Conservation (phyloP, 2,113 vertebrate species). For the Mesembrinibis cayennensis region DNA sequence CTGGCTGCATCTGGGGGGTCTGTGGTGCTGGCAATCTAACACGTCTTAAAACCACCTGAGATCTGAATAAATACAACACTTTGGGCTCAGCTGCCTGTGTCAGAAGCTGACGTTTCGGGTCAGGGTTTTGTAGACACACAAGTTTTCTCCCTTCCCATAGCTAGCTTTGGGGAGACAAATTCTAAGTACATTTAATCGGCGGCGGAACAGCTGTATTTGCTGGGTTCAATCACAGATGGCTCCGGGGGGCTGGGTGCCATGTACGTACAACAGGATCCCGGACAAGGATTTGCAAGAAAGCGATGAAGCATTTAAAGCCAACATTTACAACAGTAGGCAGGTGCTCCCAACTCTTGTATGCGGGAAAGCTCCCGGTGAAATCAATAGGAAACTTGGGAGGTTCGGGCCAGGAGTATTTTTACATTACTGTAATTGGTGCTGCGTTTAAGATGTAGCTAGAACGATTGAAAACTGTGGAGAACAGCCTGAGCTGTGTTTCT, state of each 20-base stretch:
- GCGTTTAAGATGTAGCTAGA: not conserved
- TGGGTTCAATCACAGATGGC: not conserved
- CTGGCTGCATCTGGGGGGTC: not conserved
- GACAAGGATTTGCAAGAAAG: not conserved
- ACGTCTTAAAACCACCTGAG: not conserved
- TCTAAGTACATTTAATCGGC: not conserved
- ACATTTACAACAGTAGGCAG: not conserved
- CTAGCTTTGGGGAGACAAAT: not conserved
- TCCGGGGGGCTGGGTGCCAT: not conserved
- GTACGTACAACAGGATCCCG: accelerated
- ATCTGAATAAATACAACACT: not conserved
- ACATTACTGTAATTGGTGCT: not conserved
- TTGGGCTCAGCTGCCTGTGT: not conserved
- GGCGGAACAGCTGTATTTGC: not conserved
- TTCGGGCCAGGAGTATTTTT: not conserved
- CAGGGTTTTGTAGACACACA: not conserved
- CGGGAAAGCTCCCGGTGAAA: not conserved
- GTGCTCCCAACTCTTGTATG: not conserved
- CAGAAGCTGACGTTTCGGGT: not conserved
- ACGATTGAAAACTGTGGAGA: accelerated
- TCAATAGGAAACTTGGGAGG: not conserved
- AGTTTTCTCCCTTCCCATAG: not conserved
- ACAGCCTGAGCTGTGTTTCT: not conserved
- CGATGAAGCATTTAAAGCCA: not conserved
- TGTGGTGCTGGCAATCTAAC: not conserved